Evolutionary conservation across 1,140 invertebrate genomes (phyloP).

Genomic region (Apocrypta bakeri): DNA sequence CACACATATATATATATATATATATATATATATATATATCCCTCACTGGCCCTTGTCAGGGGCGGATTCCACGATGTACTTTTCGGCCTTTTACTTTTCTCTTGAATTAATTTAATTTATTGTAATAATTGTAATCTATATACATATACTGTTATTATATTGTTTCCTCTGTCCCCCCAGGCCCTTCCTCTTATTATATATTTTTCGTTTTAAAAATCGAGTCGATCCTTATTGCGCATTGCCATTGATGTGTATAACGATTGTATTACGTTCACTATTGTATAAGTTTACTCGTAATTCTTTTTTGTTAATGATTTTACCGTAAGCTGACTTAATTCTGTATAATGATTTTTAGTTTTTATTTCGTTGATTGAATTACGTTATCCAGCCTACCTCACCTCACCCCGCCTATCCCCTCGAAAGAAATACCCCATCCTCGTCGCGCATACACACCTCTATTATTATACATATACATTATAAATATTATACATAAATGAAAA

Average conservation of each 20-base stretch:
- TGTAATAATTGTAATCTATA: neutral
- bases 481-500: conserved; percentile 37
- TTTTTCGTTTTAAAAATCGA: neutral
- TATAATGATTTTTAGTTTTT: conserved; percentile 42
- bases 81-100: conserved; percentile 43
- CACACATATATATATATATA: conserved; percentile 11
- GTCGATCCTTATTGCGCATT: neutral
- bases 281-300: conserved; percentile 23
- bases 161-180: neutral
- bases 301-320: conserved; percentile 47
- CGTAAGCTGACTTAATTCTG: conserved; percentile 36
- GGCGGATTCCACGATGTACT: conserved; percentile 35
- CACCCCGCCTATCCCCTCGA: conserved; percentile 11
- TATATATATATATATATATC: conserved; percentile 7
- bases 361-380: conserved; percentile 36
- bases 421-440: neutral
- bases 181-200: neutral
- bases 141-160: conserved; percentile 11
- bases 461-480: conserved; percentile 31
- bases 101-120: conserved; percentile 33
- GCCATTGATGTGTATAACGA: conserved; percentile 2
- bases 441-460: conserved; percentile 28
- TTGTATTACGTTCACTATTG: conserved; percentile 34
- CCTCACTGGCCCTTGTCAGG: conserved; percentile 22
- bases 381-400: too few species aligned